A percentile compares a stretch with the other conserved stretches of the same genome.
Conservation (phyloP, 92 coral and sea anemone genomes). For the Metridium senile region DNA sequence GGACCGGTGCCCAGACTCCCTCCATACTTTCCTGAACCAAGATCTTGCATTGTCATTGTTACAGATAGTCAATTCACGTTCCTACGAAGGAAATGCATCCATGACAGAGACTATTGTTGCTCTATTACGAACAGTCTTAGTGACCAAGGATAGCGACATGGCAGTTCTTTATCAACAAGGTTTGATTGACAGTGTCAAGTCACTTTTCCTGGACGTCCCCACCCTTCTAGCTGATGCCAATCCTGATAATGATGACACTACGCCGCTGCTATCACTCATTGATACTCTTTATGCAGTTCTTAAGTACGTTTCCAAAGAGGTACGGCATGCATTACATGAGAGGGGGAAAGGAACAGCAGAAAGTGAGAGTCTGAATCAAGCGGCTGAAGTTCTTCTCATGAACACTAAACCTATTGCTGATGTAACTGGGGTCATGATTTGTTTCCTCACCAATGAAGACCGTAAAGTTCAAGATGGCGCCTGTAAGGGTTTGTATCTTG, state of each 20-base stretch:
- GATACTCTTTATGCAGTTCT: conserved; percentile 78
- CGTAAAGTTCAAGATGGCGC: conserved; percentile 83
- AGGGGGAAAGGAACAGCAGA: conserved; percentile 61
- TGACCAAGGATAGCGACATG: conserved; percentile 68
- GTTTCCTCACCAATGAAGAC: conserved; percentile 79
- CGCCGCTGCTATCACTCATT: conserved; percentile 68
- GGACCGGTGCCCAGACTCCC: conserved; percentile 83
- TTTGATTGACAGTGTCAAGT: conserved; percentile 82
- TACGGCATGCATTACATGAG: conserved; percentile 93
- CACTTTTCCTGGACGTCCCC: conserved; percentile 77
- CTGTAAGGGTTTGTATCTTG: conserved; percentile 77
- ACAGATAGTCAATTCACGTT: conserved; percentile 75
- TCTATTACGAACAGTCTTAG: conserved; percentile 73
- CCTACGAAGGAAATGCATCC: conserved; percentile 64
- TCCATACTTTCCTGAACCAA: conserved; percentile 69
- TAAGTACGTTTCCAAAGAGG: conserved; percentile 89
- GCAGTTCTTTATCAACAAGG: conserved; percentile 86
- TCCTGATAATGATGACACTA: conserved; percentile 51
- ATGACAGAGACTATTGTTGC: conserved; percentile 79
- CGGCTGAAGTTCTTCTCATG: conserved; percentile 83
- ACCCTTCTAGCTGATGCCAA: conserved; percentile 17
- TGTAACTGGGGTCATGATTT: conserved; percentile 81
- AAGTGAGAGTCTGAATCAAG: conserved; percentile 54
- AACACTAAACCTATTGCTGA: conserved; percentile 89
- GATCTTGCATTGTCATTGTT: conserved; percentile 71